Evolutionary conservation across 2,797 vertebrate species (phyloP).

Genomic region (Fringilla coelebs): DNA sequence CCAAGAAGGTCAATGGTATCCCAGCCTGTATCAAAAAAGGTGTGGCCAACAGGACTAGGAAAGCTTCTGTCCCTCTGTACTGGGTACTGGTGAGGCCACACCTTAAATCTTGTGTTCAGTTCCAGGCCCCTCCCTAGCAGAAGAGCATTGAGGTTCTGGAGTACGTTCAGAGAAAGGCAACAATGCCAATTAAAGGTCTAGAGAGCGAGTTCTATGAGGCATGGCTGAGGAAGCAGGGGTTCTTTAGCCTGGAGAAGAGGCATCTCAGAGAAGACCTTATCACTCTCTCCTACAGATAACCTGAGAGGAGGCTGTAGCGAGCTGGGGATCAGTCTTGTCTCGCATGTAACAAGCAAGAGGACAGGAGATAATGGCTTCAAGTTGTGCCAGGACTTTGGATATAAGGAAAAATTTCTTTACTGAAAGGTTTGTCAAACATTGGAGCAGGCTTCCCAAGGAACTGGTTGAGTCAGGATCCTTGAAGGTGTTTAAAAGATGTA

Average conservation of each 20-base stretch:
- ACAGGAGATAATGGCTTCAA: background rate
- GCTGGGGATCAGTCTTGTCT: rapidly evolving
- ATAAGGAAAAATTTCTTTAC: background rate
- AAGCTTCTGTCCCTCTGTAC: background rate
- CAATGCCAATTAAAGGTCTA: background rate
- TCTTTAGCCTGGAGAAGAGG: background rate
- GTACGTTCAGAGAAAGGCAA: background rate
- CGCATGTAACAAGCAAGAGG: background rate
- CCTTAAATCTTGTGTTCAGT: background rate
- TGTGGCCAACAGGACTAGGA: background rate
- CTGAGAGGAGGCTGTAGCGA: rapidly evolving
- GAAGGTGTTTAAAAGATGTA: background rate
- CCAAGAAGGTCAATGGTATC: too few relatives aligned
- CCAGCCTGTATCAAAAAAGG: background rate
- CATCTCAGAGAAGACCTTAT: background rate
- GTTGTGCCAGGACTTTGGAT: background rate
- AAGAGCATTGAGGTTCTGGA: background rate
- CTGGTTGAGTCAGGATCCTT: background rate
- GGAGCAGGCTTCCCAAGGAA: background rate
- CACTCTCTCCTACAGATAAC: background rate
- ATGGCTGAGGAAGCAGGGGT: background rate
- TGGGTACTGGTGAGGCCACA: background rate
- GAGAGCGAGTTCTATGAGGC: background rate
- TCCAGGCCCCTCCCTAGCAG: rapidly evolving
- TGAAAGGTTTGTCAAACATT: background rate